These are phyloP conservation scores for Hymenopus coronatus DNA, from an alignment of 2,888 invertebrate species.

Conservation along the genomic window DNA sequence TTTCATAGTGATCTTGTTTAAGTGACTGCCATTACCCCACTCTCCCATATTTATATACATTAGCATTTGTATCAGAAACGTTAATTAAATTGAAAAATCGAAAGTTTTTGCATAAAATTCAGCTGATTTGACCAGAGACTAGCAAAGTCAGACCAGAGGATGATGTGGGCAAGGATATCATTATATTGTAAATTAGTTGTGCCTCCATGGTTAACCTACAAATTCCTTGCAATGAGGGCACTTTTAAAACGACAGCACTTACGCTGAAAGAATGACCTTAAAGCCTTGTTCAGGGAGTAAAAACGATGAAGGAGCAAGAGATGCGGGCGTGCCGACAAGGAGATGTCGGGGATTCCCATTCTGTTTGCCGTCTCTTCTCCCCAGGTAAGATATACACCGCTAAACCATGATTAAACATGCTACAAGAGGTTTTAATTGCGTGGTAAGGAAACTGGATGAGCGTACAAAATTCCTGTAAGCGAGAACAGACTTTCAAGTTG, in stretches of 20 bases:
- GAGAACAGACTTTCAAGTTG: not conserved
- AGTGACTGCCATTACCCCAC: no score
- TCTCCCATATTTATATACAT: no score
- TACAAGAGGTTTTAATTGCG: constrained; percentile 1
- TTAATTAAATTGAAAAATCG: no score
- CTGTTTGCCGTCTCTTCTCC: not conserved
- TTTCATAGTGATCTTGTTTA: no score
- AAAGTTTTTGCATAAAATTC: no score
- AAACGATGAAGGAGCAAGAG: not conserved
- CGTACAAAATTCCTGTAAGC: not conserved
- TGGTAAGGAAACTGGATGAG: not conserved
- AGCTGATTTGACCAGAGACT: no score
- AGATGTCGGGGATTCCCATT: constrained; percentile 5
- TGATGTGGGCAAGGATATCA: no score
- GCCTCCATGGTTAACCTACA: no score
- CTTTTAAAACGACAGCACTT: not conserved
- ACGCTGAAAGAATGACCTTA: not conserved
- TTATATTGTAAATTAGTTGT: no score
- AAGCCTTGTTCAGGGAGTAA: not conserved
- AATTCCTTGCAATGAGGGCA: no score
- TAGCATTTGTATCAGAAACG: no score
- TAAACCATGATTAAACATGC: constrained; percentile 4
- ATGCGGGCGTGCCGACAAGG: not conserved
- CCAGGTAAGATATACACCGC: not conserved
- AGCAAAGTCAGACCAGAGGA: no score